phyloP scores from a whole-genome alignment of 2,797 vertebrate genomes.

The Neosilurus hyrtlii region DNA sequence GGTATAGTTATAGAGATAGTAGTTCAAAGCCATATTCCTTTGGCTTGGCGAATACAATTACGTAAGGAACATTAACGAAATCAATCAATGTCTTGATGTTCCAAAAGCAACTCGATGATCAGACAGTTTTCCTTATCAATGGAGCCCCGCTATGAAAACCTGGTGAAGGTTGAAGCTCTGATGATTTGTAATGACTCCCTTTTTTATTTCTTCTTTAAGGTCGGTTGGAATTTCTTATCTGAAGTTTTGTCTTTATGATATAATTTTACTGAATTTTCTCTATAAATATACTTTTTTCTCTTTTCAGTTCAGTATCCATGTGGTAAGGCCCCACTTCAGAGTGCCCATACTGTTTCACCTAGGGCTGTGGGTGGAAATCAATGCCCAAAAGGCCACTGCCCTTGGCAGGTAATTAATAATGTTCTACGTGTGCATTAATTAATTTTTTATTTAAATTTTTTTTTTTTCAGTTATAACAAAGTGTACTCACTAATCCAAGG shows the following conservation, averaged over 20 bases:
- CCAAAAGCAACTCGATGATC: too few relatives aligned
- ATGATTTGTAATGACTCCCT: not conserved
- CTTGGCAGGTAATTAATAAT: slow-evolving; percentile 81
- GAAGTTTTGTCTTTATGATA: not conserved
- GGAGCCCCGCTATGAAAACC: too few relatives aligned
- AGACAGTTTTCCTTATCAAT: too few relatives aligned
- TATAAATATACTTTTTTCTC: not conserved
- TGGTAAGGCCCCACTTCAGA: slow-evolving; percentile 69
- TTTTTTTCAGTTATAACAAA: too few relatives aligned
- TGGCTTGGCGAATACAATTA: too few relatives aligned
- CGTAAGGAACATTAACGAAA: too few relatives aligned
- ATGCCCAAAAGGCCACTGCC: slow-evolving; percentile 82
- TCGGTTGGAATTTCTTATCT: not conserved
- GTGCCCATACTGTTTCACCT: slow-evolving; percentile 49
- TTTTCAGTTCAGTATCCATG: slow-evolving; percentile 76
- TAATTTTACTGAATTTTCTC: not conserved
- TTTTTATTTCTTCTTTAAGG: not conserved
- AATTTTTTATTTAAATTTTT: too few relatives aligned
- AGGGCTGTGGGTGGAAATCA: slow-evolving; percentile 73
- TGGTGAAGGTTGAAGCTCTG: too few relatives aligned
- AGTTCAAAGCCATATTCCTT: too few relatives aligned
- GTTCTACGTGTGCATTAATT: not conserved
- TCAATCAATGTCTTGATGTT: too few relatives aligned
- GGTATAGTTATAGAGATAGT: too few relatives aligned
- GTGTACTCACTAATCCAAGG: not conserved